Percentiles rank a stretch among this genome's conserved stretches.
These are phyloP conservation scores for Caradrina kadenii DNA, from an alignment of 2,888 invertebrate genomes.

Conservation along the genomic window DNA sequence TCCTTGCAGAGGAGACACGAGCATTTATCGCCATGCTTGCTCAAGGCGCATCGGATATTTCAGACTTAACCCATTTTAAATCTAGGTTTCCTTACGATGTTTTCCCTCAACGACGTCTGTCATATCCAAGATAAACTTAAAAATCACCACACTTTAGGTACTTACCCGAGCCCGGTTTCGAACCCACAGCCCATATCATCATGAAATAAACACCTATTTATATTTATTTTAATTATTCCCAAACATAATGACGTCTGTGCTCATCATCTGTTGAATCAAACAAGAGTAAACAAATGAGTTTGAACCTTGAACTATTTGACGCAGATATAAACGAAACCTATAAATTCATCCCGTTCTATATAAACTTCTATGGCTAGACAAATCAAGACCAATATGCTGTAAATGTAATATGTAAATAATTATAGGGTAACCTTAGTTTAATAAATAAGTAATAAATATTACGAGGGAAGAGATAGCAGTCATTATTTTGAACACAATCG, in stretches of 20 bases:
- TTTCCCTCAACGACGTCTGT: no score
- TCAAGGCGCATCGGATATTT: no score
- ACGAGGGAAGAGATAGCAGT: not conserved
- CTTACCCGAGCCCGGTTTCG: no score
- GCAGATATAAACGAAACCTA: slow-evolving; percentile 7
- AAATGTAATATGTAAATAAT: not conserved
- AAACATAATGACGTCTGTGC: slow-evolving; percentile 14
- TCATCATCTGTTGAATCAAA: slow-evolving; percentile 3
- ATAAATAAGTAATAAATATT: no score
- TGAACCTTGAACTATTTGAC: slow-evolving; percentile 7
- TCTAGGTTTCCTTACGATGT: no score
- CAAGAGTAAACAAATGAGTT: slow-evolving; percentile 10
- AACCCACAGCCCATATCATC: no score
- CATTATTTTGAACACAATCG: not conserved
- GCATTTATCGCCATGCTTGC: no score
- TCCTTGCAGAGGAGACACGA: no score
- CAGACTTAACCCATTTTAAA: no score
- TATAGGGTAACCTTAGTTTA: no score
- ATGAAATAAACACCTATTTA: not conserved
- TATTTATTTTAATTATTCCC: not conserved
- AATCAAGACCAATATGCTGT: not conserved
- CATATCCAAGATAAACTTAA: no score
- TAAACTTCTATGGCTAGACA: not conserved
- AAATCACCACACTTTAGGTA: no score
- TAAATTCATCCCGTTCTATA: not conserved